phyloP scores from a whole-genome alignment of 2,113 vertebrate species.

The Perca fluviatilis region DNA sequence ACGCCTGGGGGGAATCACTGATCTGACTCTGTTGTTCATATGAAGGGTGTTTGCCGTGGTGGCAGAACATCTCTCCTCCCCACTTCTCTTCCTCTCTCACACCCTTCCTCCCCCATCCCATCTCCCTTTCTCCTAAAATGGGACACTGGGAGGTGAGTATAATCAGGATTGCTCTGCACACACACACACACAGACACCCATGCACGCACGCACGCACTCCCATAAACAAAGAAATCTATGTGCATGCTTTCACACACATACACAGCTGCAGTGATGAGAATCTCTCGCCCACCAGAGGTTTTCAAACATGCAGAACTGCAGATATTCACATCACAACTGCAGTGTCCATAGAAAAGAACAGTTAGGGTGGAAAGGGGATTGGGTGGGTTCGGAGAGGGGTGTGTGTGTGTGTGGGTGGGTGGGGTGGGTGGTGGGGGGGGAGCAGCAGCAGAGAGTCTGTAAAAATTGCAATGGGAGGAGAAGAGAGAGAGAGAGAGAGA shows the following conservation, averaged over 20 bases:
- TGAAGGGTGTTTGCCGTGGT: constrained; percentile 72
- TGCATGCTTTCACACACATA: constrained; percentile 13
- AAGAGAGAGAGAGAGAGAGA: not conserved
- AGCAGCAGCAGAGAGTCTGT: constrained; percentile 19
- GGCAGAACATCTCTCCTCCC: constrained; percentile 68
- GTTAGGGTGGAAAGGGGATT: constrained; percentile 37
- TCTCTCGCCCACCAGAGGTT: constrained; percentile 75
- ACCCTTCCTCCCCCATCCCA: constrained; percentile 48
- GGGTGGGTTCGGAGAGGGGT: not conserved
- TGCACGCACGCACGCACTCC: constrained; percentile 2
- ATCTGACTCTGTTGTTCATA: constrained; percentile 78
- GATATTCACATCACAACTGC: constrained; percentile 74
- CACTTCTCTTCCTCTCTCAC: constrained; percentile 21
- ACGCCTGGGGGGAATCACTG: constrained; percentile 72
- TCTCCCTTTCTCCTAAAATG: constrained; percentile 74
- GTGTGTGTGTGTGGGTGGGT: not conserved
- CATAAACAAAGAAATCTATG: constrained; percentile 45
- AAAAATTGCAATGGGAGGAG: constrained; percentile 55
- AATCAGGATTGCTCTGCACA: constrained; percentile 75
- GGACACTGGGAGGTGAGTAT: constrained; percentile 77
- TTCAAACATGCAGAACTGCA: constrained; percentile 77
- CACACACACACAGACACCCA: not conserved
- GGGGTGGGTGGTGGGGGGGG: not conserved
- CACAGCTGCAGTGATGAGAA: constrained; percentile 63
- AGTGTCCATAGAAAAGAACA: constrained; percentile 64